These are phyloP conservation scores for Xiphophorus hellerii DNA, from an alignment of 2,113 vertebrate species.

Conservation along the genomic window DNA sequence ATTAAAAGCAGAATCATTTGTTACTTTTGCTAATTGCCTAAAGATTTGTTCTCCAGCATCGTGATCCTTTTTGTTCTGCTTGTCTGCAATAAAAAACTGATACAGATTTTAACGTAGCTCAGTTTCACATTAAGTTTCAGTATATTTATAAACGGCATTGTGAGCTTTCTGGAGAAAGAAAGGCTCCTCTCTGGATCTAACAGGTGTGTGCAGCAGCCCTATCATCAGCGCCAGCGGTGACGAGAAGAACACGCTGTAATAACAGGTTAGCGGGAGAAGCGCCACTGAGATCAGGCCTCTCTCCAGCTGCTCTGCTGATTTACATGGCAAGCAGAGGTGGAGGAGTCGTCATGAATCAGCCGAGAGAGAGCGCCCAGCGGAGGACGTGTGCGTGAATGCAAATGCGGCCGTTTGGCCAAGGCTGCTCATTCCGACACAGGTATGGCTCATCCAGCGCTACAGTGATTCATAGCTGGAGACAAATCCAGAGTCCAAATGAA, in stretches of 20 bases:
- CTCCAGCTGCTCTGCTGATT: conserved; percentile 51
- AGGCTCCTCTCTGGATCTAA: conserved; percentile 22
- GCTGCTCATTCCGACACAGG: conserved; percentile 40
- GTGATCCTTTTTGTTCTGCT: conserved; percentile 10
- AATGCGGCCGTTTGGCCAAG: conserved; percentile 52
- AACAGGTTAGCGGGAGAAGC: conserved; percentile 25
- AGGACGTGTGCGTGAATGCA: conserved; percentile 68
- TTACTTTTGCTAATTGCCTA: background rate
- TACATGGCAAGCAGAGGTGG: conserved; percentile 54
- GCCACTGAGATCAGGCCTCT: conserved; percentile 5
- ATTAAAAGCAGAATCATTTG: background rate
- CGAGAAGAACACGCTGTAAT: conserved; percentile 46
- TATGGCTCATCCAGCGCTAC: conserved; percentile 7
- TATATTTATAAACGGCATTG: conserved; percentile 28
- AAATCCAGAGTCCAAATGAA: conserved; percentile 9
- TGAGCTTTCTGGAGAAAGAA: conserved; percentile 3
- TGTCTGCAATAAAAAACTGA: conserved; percentile 10
- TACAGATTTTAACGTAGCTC: conserved; percentile 9
- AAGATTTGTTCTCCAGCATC: background rate
- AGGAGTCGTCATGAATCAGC: conserved; percentile 63
- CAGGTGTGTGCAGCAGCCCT: conserved; percentile 43
- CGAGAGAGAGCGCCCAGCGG: conserved; percentile 4
- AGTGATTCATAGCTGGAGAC: conserved; percentile 33
- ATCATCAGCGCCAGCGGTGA: conserved; percentile 29
- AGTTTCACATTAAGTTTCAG: conserved; percentile 26